Conservation (phyloP, 2,113 vertebrate genomes). For the Macrotus californicus region DNA sequence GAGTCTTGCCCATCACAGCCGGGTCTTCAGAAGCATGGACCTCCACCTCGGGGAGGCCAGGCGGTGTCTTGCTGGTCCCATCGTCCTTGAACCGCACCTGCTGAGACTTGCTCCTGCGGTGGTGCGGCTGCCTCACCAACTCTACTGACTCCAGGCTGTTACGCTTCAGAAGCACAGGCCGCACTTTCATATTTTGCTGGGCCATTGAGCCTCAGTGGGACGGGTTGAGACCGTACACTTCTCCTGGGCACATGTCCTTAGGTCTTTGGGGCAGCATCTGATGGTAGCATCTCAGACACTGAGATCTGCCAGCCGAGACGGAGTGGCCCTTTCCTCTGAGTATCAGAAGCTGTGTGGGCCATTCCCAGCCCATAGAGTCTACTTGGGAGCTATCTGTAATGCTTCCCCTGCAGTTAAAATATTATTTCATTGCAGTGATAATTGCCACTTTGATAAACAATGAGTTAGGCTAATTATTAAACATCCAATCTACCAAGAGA, state of each 20-base stretch:
- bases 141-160: constrained; percentile 81
- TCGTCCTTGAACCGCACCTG: constrained; percentile 87
- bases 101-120: constrained; percentile 84
- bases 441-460: constrained; percentile 27
- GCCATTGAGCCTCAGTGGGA: constrained; percentile 77
- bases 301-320: neutral
- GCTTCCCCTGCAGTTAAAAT: constrained; percentile 14
- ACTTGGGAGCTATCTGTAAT: neutral
- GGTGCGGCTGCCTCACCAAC: constrained; percentile 72
- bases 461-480: constrained; percentile 45
- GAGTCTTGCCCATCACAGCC: constrained; percentile 2
- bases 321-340: constrained; percentile 24
- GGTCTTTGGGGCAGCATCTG: constrained; percentile 68
- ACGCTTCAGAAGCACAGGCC: constrained; percentile 81
- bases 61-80: constrained; percentile 36
- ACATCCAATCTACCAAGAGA: constrained; percentile 36
- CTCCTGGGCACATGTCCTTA: constrained; percentile 78
- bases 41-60: constrained; percentile 42
- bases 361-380: constrained; percentile 52
- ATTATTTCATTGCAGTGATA: constrained; percentile 36
- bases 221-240: constrained; percentile 65
- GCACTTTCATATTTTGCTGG: constrained; percentile 79
- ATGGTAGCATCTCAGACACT: constrained; percentile 4
- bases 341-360: neutral
- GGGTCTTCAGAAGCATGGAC: constrained; percentile 4